phyloP scores from a whole-genome alignment of 37 sponge, comb jelly and placozoan genomes.

The Trichoplax adhaerens region DNA sequence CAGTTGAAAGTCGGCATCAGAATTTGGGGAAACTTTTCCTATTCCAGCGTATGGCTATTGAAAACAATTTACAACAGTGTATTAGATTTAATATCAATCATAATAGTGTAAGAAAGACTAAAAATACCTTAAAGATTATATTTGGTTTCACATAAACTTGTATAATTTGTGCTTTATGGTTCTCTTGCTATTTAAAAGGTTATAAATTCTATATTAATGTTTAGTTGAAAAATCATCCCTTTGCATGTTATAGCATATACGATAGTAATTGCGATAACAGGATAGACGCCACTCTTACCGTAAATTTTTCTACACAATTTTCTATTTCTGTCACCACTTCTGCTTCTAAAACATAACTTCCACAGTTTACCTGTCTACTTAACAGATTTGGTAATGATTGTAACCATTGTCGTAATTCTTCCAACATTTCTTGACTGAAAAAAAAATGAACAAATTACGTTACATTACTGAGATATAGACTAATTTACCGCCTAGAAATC shows the following conservation, averaged over 20 bases:
- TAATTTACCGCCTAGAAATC: too few relatives aligned
- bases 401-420: conserved; percentile 31
- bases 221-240: too few relatives aligned
- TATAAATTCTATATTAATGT: too few relatives aligned
- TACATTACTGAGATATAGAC: neutral
- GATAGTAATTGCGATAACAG: conserved; percentile 3
- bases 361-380: conserved; percentile 36
- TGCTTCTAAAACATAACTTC: conserved; percentile 34
- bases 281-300: conserved; percentile 6
- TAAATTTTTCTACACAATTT: conserved; percentile 14
- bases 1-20: conserved; percentile 47
- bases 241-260: neutral
- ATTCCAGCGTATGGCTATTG: neutral
- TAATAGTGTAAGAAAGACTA: conserved; percentile 12
- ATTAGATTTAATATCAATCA: neutral
- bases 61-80: neutral
- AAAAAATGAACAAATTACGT: neutral
- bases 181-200: too few relatives aligned
- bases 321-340: conserved; percentile 39
- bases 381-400: conserved; percentile 35
- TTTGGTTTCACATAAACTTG: conserved; percentile 29
- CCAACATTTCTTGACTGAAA: conserved; percentile 23
- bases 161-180: neutral
- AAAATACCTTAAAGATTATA: conserved; percentile 6
- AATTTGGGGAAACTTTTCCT: conserved; percentile 43